Evolutionary conservation across 2,797 vertebrate species (phyloP), one percentile per base, ranked within the genome.

Genomic region (Lepilemur septentrionalis): DNA sequence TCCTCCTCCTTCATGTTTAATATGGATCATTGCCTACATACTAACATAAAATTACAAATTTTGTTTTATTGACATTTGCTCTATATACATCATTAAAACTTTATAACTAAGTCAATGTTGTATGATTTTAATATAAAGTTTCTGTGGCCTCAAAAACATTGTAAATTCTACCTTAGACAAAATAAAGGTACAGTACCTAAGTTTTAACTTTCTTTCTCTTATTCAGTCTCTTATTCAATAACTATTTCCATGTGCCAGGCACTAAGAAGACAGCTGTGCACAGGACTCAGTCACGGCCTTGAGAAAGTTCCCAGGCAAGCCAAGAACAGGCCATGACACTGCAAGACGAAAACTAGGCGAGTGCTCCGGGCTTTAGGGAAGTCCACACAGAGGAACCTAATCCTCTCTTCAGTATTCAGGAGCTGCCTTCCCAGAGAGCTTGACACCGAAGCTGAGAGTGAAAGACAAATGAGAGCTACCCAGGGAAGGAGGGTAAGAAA

Each of bases 21-120:
- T 88, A 91, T 41, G 38, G 73, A 75, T 95, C 78, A 94, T 1
- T 91, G 81, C 50, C 88, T 95, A 73, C 43, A 83, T 57, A 91
- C 91, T 78, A 81, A 96, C 52, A 91, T 43, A 91, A 95, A 97
- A 96, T 93, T 94, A 88, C 32, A 93, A 94, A 72, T 81, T 95
- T 86, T 91, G 79, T 88, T 94, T 94, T 87, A 91, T 38, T 89
- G 72, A 94, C 78, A 95, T 84, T 79, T 88, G 25, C 23, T 96
- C 25, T 90, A 81, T 7, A 48, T 52, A 82, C 3, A 95, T 63
- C 91, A 96, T 93, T 96, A 97, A 87, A 95, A 96, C 11, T 35
- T 95, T 73, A 96, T 91, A 76, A 92, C 75, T 63, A 93, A 95
- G 55, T 94, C 91, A 75, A 92, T 32, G 32, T n/a, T 72, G 25